Evolutionary conservation across 2,888 invertebrate species (phyloP).

Genomic region (Diarsia dahlii): DNA sequence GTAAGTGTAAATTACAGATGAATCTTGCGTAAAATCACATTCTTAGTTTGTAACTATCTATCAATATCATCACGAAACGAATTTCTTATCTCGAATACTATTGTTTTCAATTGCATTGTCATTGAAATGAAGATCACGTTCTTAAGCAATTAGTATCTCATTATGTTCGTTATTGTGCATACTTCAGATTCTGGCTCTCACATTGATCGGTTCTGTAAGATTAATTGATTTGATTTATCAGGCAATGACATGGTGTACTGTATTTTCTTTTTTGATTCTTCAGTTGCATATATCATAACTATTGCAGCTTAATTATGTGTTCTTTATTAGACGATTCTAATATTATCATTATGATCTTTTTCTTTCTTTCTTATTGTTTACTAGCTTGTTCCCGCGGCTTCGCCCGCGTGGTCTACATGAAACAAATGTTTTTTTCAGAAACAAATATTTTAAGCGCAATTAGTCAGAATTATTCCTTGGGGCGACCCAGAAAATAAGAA

Average conservation of each 20-base stretch:
- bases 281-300: background rate
- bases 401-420: too few species aligned
- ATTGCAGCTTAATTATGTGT: background rate
- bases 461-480: too few species aligned
- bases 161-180: constrained; percentile 29
- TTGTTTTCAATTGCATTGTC: constrained; percentile 45
- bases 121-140: constrained; percentile 45
- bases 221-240: constrained; percentile 36
- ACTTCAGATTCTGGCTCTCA: constrained; percentile 21
- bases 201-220: constrained; percentile 28
- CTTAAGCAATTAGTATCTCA: constrained; percentile 24
- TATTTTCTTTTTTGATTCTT: background rate
- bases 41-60: constrained; percentile 51
- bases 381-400: too few species aligned
- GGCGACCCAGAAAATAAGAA: too few species aligned
- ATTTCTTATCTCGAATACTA: constrained; percentile 52
- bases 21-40: constrained; percentile 52
- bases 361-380: too few species aligned
- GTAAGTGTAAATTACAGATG: constrained; percentile 58
- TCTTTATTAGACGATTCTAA: background rate
- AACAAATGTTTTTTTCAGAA: too few species aligned
- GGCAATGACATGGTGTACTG: constrained; percentile 11
- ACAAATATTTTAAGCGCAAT: too few species aligned
- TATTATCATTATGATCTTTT: background rate
- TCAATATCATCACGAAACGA: constrained; percentile 51